Evolutionary conservation across 92 coral and sea anemone genomes (phyloP), one percentile per base, ranked within the genome.

Genomic region (Siderastrea siderea): DNA sequence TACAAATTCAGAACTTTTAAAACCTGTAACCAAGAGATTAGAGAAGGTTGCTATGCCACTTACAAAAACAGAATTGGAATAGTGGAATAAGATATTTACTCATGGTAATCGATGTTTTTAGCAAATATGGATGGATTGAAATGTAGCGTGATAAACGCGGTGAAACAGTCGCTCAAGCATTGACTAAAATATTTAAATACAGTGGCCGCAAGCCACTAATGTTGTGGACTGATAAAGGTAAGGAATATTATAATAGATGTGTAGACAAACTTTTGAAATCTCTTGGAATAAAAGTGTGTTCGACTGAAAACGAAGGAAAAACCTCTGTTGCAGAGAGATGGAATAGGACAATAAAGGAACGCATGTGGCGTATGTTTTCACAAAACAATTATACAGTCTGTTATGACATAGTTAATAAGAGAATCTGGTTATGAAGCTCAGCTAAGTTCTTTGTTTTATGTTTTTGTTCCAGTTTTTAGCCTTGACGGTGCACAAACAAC

Each of bases 81-180:
- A 60, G 15, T 11, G 65, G 65, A 9, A 9, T 9, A 3, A 60
- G 15, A 60, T 14, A 60, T 60, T 60, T 60, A 14, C 15, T 60
- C 12, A 60, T 14, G 16, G 65, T 60, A 9, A 60, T 7, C 15
- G 69, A 64, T 64, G 44, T 64, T 15, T 64, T 64, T 0, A 17
- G 69, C n/a, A 64, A 64, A 9, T 64, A 53, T 53, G 69, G 44
- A 15, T 64, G 69, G 69, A 19, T 64, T n/a, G 69, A 64, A 64
- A 4, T 9, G 5, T 64, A 16, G 26, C 6, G 10, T 5, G 10
- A 53, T 53, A 64, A 64, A 64, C 3, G n/a, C 16, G 44, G 44
- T 3, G 69, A n/a, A 19, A 64, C 44, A 16, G 43, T 64, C n/a
- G 6, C 7, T 26, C 2, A 15, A 64, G 69, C 69, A n/a, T 64